Percentiles rank a stretch among this genome's conserved stretches.
These are phyloP conservation scores for Xenops minutus DNA, from an alignment of 2,797 vertebrate genomes.

Conservation along the genomic window DNA sequence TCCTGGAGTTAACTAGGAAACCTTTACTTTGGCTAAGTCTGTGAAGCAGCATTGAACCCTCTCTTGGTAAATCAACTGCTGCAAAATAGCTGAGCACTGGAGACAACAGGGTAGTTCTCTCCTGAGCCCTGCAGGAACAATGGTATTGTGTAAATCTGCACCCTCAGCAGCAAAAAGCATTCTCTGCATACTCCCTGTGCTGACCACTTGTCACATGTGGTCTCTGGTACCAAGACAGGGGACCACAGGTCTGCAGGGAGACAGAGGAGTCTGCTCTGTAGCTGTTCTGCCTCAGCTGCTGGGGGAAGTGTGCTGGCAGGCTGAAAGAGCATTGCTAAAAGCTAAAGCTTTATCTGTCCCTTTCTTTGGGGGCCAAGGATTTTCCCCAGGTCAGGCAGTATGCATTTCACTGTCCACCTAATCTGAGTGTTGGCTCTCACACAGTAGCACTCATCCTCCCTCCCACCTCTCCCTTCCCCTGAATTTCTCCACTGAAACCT, in stretches of 20 bases:
- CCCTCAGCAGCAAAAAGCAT: neutral
- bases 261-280: accelerated
- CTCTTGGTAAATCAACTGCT: neutral
- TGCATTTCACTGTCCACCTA: neutral
- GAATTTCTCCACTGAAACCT: neutral
- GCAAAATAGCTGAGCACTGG: neutral
- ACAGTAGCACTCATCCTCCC: neutral
- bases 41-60: neutral
- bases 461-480: neutral
- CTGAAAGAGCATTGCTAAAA: neutral
- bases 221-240: neutral
- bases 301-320: neutral
- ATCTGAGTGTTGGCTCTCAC: neutral
- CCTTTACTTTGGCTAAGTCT: neutral
- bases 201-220: neutral
- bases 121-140: neutral
- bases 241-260: neutral
- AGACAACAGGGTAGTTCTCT: neutral
- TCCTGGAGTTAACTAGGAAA: neutral
- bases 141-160: neutral
- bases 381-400: neutral
- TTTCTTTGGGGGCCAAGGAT: neutral
- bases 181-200: accelerated
- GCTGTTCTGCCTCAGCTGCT: neutral
- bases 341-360: neutral